These are phyloP conservation scores for Mayetiola destructor DNA, from an alignment of 2,888 invertebrate species.

Conservation along the genomic window DNA sequence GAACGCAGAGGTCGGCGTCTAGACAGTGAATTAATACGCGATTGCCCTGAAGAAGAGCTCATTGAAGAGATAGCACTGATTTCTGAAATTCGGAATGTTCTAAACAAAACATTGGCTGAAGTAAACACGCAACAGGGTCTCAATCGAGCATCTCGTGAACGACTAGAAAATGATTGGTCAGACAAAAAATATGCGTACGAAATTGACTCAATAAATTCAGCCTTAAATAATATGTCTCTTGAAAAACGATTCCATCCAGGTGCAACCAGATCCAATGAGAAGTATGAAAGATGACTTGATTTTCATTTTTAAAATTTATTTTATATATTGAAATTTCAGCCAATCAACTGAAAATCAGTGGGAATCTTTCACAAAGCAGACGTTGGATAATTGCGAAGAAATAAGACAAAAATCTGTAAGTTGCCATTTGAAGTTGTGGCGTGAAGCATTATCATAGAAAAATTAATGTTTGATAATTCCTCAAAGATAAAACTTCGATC, in stretches of 20 bases:
- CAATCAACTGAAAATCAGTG: constrained; percentile 76
- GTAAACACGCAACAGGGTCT: constrained; percentile 56
- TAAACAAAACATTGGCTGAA: constrained; percentile 47
- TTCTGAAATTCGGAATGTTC: constrained; percentile 47
- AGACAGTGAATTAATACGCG: constrained; percentile 59
- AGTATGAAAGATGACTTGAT: constrained; percentile 37
- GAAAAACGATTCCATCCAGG: constrained; percentile 68
- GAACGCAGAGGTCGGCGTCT: constrained; percentile 53
- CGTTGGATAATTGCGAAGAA: constrained; percentile 57
- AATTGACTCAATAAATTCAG: constrained; percentile 54
- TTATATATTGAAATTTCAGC: constrained; percentile 30
- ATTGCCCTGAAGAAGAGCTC: constrained; percentile 61
- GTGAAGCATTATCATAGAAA: neutral
- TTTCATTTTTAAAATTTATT: neutral
- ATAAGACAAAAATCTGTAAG: constrained; percentile 60
- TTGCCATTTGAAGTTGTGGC: neutral
- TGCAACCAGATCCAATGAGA: constrained; percentile 60
- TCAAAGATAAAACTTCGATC: constrained; percentile 39
- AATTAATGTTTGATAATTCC: neutral
- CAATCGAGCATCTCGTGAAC: constrained; percentile 65
- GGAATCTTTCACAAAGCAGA: constrained; percentile 69
- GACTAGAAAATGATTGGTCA: constrained; percentile 82
- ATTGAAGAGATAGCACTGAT: constrained; percentile 59
- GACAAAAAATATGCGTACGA: constrained; percentile 71
- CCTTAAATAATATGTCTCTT: constrained; percentile 52